Evolutionary conservation across 1,140 invertebrate genomes (phyloP).

Genomic region (Zaprionus camerounensis): DNA sequence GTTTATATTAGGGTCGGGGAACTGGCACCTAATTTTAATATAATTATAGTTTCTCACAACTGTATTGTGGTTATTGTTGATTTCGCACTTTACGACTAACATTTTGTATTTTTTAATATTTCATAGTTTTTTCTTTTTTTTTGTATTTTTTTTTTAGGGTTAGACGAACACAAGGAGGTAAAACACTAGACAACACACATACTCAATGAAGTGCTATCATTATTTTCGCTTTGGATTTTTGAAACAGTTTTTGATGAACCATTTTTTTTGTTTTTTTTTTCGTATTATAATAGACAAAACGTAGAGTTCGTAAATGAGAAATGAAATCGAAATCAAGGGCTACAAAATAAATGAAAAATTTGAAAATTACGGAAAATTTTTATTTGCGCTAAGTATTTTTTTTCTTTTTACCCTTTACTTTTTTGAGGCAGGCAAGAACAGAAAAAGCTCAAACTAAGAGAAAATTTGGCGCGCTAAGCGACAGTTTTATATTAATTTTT

Average conservation of each 20-base stretch:
- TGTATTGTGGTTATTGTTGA: slow-evolving; percentile 15
- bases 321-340: slow-evolving; percentile 44
- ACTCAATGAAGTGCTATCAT: slow-evolving; percentile 84
- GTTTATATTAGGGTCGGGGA: neutral
- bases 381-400: slow-evolving; percentile 43
- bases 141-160: slow-evolving; percentile 83
- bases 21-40: slow-evolving; percentile 20
- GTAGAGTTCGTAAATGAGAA: slow-evolving; percentile 56
- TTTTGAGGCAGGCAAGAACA: slow-evolving; percentile 77
- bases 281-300: slow-evolving; percentile 45
- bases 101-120: slow-evolving; percentile 50
- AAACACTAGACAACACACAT: slow-evolving; percentile 90
- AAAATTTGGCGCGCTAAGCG: slow-evolving; percentile 54
- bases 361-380: slow-evolving; percentile 55
- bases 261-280: slow-evolving; percentile 42
- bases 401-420: slow-evolving; percentile 39
- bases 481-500: slow-evolving; percentile 42
- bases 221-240: slow-evolving; percentile 78
- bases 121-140: slow-evolving; percentile 45
- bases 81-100: slow-evolving; percentile 27
- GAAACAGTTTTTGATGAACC: slow-evolving; percentile 44
- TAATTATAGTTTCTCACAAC: slow-evolving; percentile 12
- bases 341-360: slow-evolving; percentile 45
- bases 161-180: slow-evolving; percentile 89
- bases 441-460: slow-evolving; percentile 84